Evolutionary conservation across 1,140 invertebrate genomes (phyloP), one percentile per base, ranked within the genome.

Genomic region (Cydia amplana): DNA sequence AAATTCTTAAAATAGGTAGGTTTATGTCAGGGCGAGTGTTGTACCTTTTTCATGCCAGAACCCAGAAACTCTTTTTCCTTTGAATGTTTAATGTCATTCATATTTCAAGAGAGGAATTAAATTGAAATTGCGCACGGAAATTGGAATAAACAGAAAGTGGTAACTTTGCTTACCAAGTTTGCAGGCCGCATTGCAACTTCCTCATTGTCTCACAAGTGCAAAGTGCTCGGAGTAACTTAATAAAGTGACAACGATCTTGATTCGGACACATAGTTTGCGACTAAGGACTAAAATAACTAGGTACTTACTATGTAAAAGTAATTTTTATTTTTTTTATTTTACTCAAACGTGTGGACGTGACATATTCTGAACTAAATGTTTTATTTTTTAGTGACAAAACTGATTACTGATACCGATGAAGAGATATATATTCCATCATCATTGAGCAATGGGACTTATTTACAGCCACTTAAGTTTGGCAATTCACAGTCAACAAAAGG

Each of bases 121-220:
- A n/a, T 55, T 55, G 9, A 55, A 55, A 20, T 6, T 55, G 51
- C 51, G 20, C 18, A 55, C 51, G 51, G 51, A 55, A 60, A n/a
- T 9, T 60, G 55, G 1, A 55, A 60, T 23, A 60, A 23, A 60
- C 55, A 60, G 20, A 9, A 23, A 60, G 20, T 60, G 18, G n/a
- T 60, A 20, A 60, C n/a, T 60, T 60, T 60, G 55, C 18, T 60
- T 60, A 60, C 55, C 55, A 60, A 60, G 55, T 60, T 60, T 60
- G 55, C 55, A 23, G 49, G 55, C 55, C 4, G 20, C 55, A 23
- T 60, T 10, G 55, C 2, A 60, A 60, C 55, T 60, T 60, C 7
- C 51, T 20, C 51, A 60, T 60, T 60, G 55, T 60, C 18, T 60
- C 55, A 12, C 0, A 23, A 60, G 55, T 60, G 51, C n/a, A n/a